These are phyloP conservation scores for Cromileptes altivelis DNA, from an alignment of 2,113 vertebrate genomes.

Conservation along the genomic window DNA sequence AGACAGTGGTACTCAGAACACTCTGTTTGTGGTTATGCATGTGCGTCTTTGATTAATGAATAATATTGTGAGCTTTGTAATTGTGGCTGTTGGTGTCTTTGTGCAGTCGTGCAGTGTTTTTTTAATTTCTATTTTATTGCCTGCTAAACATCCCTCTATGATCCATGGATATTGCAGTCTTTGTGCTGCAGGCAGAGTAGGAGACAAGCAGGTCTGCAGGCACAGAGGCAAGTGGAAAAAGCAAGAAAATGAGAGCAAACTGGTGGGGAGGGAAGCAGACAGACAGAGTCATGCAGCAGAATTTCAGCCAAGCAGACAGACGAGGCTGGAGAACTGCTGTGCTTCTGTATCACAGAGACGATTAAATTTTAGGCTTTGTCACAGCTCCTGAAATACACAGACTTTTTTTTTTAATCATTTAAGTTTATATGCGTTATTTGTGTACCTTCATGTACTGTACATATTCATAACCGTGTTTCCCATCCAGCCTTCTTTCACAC, in stretches of 20 bases:
- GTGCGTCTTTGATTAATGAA: not conserved
- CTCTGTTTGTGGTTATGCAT: not conserved
- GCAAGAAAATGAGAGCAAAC: not conserved
- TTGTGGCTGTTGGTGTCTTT: not conserved
- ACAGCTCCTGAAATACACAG: not conserved
- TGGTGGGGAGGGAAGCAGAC: not conserved
- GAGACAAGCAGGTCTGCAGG: not conserved
- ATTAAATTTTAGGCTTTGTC: not conserved
- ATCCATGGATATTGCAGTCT: not conserved
- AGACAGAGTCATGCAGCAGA: conserved; percentile 11
- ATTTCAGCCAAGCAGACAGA: conserved; percentile 6
- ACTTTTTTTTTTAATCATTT: not conserved
- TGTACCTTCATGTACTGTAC: not conserved
- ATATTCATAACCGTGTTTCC: not conserved
- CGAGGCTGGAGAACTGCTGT: not conserved
- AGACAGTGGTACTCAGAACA: not conserved
- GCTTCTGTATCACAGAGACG: not conserved
- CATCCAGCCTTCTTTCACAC: conserved; percentile 15
- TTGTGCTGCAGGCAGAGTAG: not conserved
- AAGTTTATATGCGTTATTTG: not conserved
- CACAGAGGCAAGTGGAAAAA: not conserved
- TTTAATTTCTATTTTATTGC: not conserved
- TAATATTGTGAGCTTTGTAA: not conserved
- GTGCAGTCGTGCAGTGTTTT: not conserved
- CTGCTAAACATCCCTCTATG: not conserved